These are phyloP conservation scores for Penaeus indicus DNA, from an alignment of 1,140 invertebrate species.

Conservation along the genomic window DNA sequence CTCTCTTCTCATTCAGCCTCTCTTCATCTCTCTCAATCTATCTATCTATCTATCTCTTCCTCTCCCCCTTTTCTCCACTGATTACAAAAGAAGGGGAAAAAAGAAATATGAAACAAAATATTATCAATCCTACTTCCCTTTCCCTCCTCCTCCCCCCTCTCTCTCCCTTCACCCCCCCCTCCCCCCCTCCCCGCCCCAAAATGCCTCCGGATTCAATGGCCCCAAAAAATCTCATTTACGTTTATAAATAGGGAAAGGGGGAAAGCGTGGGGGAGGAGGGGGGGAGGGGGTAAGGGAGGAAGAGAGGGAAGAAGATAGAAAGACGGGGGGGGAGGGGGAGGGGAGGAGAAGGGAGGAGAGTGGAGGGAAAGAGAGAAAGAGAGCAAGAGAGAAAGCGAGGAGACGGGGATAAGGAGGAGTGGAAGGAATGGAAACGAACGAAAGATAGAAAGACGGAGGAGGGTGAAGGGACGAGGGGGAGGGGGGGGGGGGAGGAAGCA, in stretches of 20 bases:
- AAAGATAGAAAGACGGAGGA: neutral
- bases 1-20: no score
- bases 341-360: neutral
- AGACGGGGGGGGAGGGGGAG: no score
- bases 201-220: constrained; percentile 50
- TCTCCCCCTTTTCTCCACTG: no score
- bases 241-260: constrained; percentile 51
- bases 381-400: neutral
- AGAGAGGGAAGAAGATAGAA: neutral
- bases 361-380: neutral
- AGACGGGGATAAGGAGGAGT: no score
- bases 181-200: constrained; percentile 4
- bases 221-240: constrained; percentile 50
- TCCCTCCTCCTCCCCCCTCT: no score
- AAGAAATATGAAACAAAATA: constrained; percentile 41
- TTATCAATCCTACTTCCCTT: neutral
- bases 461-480: neutral
- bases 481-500: neutral
- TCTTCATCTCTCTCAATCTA: no score
- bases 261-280: neutral
- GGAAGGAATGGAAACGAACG: neutral
- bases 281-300: neutral
- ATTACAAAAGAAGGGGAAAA: neutral
- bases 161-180: neutral
- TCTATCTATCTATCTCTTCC: no score